Evolutionary conservation across 2,888 invertebrate species (phyloP).

Genomic region (Synergus japonicus): DNA sequence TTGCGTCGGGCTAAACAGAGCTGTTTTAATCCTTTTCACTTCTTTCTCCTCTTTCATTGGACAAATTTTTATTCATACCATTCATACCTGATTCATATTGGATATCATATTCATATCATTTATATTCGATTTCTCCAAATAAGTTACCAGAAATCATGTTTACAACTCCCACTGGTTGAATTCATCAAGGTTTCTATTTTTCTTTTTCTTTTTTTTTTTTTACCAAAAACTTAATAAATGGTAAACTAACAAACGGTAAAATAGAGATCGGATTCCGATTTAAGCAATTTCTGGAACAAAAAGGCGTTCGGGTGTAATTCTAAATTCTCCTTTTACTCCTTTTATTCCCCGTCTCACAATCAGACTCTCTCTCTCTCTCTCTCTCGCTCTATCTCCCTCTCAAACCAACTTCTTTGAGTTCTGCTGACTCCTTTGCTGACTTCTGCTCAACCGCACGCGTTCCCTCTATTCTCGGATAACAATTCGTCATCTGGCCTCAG

Average conservation of each 20-base stretch:
- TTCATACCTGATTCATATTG: too few species aligned
- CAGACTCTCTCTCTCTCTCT: conserved; percentile 20
- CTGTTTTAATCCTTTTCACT: conserved; percentile 14
- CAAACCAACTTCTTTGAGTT: conserved; percentile 20
- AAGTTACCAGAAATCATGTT: too few species aligned
- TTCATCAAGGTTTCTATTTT: too few species aligned
- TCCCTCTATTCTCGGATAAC: conserved; percentile 62
- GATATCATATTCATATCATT: too few species aligned
- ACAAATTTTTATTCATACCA: too few species aligned
- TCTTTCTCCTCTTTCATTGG: conserved; percentile 12
- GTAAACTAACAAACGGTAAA: too few species aligned
- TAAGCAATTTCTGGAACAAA: background rate
- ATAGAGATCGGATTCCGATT: conserved; percentile 37
- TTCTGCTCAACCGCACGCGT: conserved; percentile 41
- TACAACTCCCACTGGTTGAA: too few species aligned
- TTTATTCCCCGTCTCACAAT: conserved; percentile 9
- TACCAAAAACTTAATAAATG: too few species aligned
- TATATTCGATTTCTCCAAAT: too few species aligned
- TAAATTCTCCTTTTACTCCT: background rate
- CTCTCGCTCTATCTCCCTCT: background rate
- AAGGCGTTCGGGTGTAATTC: background rate
- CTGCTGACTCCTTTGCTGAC: conserved; percentile 35
- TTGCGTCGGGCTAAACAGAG: background rate
- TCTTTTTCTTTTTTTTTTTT: too few species aligned
- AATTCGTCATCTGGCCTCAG: conserved; percentile 68